Evolutionary conservation across 2,113 vertebrate genomes (phyloP).

Genomic region (Synodontis membranacea): DNA sequence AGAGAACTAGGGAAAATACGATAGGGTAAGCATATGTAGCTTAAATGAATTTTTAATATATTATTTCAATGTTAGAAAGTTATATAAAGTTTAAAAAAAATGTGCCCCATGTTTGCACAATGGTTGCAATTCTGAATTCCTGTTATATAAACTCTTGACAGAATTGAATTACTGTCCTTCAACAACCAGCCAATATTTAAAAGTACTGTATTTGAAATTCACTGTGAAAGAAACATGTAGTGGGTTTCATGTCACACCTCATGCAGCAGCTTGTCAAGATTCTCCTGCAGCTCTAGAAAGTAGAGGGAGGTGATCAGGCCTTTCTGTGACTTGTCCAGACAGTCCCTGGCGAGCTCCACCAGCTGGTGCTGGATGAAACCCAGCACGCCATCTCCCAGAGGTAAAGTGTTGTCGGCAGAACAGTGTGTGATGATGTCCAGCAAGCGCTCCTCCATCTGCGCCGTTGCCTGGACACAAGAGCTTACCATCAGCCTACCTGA

Average conservation of each 20-base stretch:
- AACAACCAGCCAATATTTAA: too few relatives aligned
- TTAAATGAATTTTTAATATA: neutral
- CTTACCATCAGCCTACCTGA: neutral
- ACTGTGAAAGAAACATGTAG: rapidly evolving
- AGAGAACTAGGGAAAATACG: neutral
- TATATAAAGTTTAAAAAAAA: neutral
- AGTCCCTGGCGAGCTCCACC: constrained; percentile 90
- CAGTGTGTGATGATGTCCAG: constrained; percentile 83
- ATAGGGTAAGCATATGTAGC: neutral
- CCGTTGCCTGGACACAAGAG: constrained; percentile 81
- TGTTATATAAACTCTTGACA: neutral
- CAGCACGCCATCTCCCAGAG: constrained; percentile 88
- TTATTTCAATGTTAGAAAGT: neutral
- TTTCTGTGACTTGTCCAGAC: constrained; percentile 89
- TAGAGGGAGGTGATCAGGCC: constrained; percentile 92
- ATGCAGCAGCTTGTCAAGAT: constrained; percentile 90
- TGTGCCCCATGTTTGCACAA: neutral
- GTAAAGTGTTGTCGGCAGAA: constrained; percentile 81
- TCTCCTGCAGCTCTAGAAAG: constrained; percentile 96
- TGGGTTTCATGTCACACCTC: constrained; percentile 75
- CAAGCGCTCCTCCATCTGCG: constrained; percentile 94
- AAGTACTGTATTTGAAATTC: neutral
- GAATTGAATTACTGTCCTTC: neutral
- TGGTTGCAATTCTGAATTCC: neutral
- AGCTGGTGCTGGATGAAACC: constrained; percentile 99